A percentile compares a stretch with the other conserved stretches of the same genome.
Conservation (phyloP, 2,113 vertebrate species). For the Rallus limicola region DNA sequence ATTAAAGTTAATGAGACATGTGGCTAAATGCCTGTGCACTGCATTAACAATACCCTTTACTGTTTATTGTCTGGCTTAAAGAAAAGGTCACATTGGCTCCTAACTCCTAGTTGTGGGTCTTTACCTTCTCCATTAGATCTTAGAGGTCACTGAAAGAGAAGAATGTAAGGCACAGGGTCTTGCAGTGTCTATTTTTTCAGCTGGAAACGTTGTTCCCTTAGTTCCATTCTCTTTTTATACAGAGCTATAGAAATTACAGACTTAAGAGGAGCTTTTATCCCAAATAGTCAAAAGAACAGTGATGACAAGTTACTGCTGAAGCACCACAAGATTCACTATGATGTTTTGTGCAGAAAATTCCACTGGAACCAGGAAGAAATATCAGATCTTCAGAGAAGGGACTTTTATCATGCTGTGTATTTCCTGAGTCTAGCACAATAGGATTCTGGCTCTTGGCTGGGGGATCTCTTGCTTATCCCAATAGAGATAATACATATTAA, state of each 20-base stretch:
- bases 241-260: not conserved
- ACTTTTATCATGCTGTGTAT: not conserved
- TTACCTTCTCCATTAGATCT: not conserved
- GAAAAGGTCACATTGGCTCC: slow-evolving; percentile 52
- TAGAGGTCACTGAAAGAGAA: not conserved
- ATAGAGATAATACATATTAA: not conserved
- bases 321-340: not conserved
- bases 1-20: slow-evolving; percentile 70
- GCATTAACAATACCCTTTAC: slow-evolving; percentile 35
- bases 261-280: not conserved
- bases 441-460: not conserved
- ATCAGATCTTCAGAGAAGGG: not conserved
- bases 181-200: not conserved
- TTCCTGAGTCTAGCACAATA: not conserved
- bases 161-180: not conserved
- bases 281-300: not conserved
- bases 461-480: not conserved
- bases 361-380: not conserved
- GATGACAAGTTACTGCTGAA: not conserved
- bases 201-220: not conserved
- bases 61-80: slow-evolving; percentile 47
- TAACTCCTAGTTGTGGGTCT: slow-evolving; percentile 8
- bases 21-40: slow-evolving; percentile 52
- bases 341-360: not conserved
- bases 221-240: not conserved